These are phyloP conservation scores for Sinelater perroti DNA, from an alignment of 2,888 invertebrate genomes.

Conservation along the genomic window DNA sequence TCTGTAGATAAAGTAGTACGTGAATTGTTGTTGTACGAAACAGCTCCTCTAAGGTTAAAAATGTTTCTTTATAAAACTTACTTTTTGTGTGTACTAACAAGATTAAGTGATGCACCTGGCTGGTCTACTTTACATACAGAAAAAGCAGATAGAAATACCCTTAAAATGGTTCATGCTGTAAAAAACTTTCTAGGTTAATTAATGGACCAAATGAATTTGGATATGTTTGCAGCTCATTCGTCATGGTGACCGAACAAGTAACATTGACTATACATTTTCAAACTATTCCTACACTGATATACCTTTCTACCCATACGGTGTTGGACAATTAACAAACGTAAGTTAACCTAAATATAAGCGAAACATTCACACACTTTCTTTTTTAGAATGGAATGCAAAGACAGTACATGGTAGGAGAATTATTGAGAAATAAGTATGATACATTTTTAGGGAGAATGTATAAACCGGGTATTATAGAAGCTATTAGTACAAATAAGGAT, in stretches of 20 bases:
- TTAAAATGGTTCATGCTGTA: too few species aligned
- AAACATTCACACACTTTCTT: neutral
- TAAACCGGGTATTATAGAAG: conserved; percentile 64
- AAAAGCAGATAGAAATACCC: too few species aligned
- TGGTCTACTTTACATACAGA: too few species aligned
- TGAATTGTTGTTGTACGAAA: too few species aligned
- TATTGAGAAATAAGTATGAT: conserved; percentile 68
- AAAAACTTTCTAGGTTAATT: neutral
- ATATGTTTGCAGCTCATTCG: conserved; percentile 70
- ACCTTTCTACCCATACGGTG: conserved; percentile 75
- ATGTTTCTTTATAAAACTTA: too few species aligned
- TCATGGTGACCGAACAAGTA: conserved; percentile 82
- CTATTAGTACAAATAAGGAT: conserved; percentile 74
- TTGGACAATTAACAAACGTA: conserved; percentile 81
- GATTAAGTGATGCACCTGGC: too few species aligned
- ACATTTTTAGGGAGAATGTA: conserved; percentile 68
- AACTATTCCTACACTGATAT: conserved; percentile 73
- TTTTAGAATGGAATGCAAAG: conserved; percentile 50
- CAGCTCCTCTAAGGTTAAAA: too few species aligned
- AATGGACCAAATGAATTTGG: too few species aligned
- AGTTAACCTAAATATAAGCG: conserved; percentile 45
- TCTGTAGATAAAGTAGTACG: too few species aligned
- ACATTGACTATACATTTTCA: conserved; percentile 69
- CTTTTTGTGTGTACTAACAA: too few species aligned
- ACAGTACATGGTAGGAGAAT: conserved; percentile 68